Percentiles rank a stretch among this genome's conserved stretches.
phyloP scores from a whole-genome alignment of 2,797 vertebrate species.

The Steatocranus sp. region DNA sequence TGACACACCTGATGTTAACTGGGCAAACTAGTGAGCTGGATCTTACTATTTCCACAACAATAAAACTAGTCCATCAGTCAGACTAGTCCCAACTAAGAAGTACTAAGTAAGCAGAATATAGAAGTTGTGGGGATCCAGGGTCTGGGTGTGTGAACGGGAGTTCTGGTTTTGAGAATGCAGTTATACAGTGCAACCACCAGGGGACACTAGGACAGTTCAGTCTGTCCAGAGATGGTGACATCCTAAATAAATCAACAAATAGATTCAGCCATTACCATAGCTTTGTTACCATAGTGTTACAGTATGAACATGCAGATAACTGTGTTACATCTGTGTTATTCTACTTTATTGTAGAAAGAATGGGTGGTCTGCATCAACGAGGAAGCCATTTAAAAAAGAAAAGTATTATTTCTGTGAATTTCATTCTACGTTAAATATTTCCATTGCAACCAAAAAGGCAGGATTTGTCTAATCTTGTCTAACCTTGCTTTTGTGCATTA shows the following conservation, averaged over 20 bases:
- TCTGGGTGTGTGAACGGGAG: conserved; percentile 62
- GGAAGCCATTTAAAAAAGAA: not conserved
- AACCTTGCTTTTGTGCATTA: not conserved
- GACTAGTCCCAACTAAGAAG: fast-evolving
- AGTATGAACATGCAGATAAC: not conserved
- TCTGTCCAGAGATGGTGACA: not conserved
- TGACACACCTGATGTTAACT: not conserved
- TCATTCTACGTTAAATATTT: not conserved
- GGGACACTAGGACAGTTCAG: conserved; percentile 13
- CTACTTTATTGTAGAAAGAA: not conserved
- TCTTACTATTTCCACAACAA: not conserved
- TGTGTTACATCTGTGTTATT: not conserved
- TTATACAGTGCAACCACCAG: conserved; percentile 21
- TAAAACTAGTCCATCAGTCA: not conserved
- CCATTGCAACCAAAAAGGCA: not conserved
- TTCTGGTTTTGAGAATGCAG: conserved; percentile 48
- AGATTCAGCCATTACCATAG: not conserved
- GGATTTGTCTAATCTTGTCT: not conserved
- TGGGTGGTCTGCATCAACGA: not conserved
- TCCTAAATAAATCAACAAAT: not conserved
- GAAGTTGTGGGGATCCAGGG: conserved; percentile 14
- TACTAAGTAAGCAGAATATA: not conserved
- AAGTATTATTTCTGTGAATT: not conserved
- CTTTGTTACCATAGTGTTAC: not conserved
- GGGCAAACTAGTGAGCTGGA: not conserved